A percentile compares a stretch with the other conserved stretches of the same genome.
Conservation (phyloP, 2,113 vertebrate species). For the Heteronetta atricapilla region DNA sequence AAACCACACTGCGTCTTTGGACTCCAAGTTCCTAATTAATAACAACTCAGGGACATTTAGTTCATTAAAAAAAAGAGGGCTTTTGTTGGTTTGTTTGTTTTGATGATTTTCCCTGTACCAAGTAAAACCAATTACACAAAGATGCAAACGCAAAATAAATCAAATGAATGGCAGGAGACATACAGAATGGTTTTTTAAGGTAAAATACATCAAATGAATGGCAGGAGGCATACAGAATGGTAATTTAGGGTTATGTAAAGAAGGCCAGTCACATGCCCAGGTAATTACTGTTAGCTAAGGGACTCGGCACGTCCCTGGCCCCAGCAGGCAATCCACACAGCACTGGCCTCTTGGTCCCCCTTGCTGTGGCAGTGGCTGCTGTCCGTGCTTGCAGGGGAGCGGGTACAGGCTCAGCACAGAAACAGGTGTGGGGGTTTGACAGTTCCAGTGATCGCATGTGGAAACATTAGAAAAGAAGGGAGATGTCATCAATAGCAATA, state of each 20-base stretch:
- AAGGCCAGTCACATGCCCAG: fast-evolving
- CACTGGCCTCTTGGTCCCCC: fast-evolving
- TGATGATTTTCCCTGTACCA: neutral
- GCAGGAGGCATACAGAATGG: neutral
- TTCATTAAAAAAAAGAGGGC: neutral
- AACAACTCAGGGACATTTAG: neutral
- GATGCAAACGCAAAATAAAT: neutral
- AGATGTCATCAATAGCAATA: neutral
- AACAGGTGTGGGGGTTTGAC: neutral
- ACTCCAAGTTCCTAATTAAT: neutral
- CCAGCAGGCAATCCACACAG: neutral
- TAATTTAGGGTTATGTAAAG: neutral
- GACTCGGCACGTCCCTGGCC: neutral
- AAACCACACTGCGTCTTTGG: neutral
- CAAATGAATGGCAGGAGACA: neutral
- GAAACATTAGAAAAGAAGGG: neutral
- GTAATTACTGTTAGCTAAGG: neutral
- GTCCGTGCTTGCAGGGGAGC: neutral
- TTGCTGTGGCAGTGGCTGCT: neutral
- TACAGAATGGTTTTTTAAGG: neutral
- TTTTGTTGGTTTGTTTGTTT: too few species aligned
- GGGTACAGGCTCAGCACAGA: neutral
- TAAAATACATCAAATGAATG: neutral
- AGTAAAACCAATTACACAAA: neutral
- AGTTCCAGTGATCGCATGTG: fast-evolving